Base-by-base conservation (phyloP, 92 coral and sea anemone genomes). In the Blastomussa wellsi region DNA sequence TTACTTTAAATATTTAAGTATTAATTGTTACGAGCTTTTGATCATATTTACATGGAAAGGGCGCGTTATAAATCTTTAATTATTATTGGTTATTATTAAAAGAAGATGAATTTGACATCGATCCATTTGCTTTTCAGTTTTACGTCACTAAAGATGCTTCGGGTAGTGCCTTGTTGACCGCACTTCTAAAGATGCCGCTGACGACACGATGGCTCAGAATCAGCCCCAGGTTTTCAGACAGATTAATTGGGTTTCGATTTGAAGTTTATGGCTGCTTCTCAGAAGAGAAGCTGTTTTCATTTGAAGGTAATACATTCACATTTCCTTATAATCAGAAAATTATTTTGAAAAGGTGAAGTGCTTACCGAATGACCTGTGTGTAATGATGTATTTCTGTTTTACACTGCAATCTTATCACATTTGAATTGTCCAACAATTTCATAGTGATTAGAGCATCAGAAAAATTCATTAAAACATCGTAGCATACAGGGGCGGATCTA, bases 181-280 rank as follows among this genome's bases (percentile, higher is more conserved):
- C 77, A 41, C 32, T 73, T 73, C 53, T 73, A 26, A 73, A 38
- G 77, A 73, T 42, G 57, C 77, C 77, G 35, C 53, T 73, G 53
- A 44, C 31, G 26, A 44, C 77, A 4, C 77, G 48, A 14, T 73
- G 77, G 77, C 53, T 73, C 53, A 73, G 77, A 73, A 24, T 42
- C 52, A 73, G 77, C 24, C 77, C 77, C 51, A 42, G 77, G 24
- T 73, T 28, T 42, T n/a, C 57, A 2, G 35, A 73, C 19, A 32
- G 77, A 42, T 73, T 73, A 0, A 24, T 42, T 17, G 77, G 77
- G 31, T 44, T 73, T 13, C 41, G 77, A 44, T 73, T 73, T 39
- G 77, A 73, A 44, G 55, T 73, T 39, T 73, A 73, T 73, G 77
- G 77, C 4, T 73, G 77, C 28, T 73, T 51, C n/a, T 41, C 53